Evolutionary conservation across 2,888 invertebrate genomes (phyloP).

Genomic region (Glyphotaelius pellucidus): DNA sequence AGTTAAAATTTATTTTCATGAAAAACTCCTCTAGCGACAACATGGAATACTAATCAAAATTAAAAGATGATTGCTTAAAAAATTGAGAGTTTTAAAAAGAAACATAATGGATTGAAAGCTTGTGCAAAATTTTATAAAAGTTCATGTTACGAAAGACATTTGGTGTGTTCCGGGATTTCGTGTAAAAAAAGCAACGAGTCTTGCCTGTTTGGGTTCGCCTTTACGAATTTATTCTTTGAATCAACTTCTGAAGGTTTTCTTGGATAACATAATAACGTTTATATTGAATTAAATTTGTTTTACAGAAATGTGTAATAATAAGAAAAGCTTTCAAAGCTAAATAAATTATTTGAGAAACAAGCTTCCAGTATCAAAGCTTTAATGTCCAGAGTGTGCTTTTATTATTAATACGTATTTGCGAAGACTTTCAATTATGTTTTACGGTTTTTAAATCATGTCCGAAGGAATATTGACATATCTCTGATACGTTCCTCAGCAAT

Average conservation of each 20-base stretch:
- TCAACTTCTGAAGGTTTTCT: neutral
- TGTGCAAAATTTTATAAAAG: neutral
- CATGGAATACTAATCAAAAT: neutral
- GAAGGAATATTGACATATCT: neutral
- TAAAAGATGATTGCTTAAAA: neutral
- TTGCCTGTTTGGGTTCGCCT: neutral
- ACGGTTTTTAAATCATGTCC: neutral
- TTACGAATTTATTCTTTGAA: neutral
- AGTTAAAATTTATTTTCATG: neutral
- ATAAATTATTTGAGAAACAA: neutral
- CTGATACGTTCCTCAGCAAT: neutral
- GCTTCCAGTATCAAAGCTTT: neutral
- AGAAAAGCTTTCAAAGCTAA: neutral
- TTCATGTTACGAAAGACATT: neutral
- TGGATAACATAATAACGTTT: neutral
- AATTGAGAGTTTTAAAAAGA: neutral
- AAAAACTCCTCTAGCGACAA: neutral
- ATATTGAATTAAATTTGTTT: neutral
- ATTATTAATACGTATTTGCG: neutral
- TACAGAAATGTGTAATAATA: neutral
- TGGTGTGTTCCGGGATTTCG: neutral
- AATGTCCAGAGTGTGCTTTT: neutral
- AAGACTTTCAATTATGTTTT: neutral
- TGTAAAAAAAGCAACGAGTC: neutral
- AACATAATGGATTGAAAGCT: neutral